Conservation (phyloP, 2,888 invertebrate genomes). For the Megastigmus dorsalis region DNA sequence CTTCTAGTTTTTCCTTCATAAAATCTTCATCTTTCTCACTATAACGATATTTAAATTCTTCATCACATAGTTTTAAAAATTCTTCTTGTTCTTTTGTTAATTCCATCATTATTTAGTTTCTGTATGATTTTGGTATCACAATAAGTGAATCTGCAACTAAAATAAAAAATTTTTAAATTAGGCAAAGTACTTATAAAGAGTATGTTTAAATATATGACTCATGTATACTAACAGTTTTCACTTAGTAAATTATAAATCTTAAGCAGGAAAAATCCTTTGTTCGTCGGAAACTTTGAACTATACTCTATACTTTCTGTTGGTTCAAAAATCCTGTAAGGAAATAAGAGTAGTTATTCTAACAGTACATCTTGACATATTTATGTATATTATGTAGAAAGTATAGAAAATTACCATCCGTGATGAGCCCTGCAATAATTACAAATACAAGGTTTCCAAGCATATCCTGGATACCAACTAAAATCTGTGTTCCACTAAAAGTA, state of each 20-base stretch:
- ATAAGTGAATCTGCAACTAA: slow-evolving; percentile 78
- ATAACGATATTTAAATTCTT: slow-evolving; percentile 79
- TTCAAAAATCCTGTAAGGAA: slow-evolving; percentile 76
- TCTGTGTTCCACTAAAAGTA: slow-evolving; percentile 76
- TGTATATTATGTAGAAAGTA: neutral
- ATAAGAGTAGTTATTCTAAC: slow-evolving; percentile 3
- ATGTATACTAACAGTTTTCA: slow-evolving; percentile 69
- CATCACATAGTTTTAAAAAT: slow-evolving; percentile 80
- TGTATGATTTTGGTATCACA: slow-evolving; percentile 77
- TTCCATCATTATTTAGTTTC: slow-evolving; percentile 54
- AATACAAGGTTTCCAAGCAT: slow-evolving; percentile 79
- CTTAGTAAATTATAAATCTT: slow-evolving; percentile 68
- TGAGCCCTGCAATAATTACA: slow-evolving; percentile 80
- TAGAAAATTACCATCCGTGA: slow-evolving; percentile 76
- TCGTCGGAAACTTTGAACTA: slow-evolving; percentile 62
- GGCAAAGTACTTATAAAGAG: slow-evolving; percentile 21
- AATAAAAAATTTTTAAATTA: slow-evolving; percentile 57
- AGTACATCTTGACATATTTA: neutral
- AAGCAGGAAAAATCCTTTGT: slow-evolving; percentile 70
- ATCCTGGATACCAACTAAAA: slow-evolving; percentile 82
- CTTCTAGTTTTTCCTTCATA: slow-evolving; percentile 74
- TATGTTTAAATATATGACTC: neutral
- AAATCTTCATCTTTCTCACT: slow-evolving; percentile 80
- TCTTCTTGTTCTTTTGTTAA: slow-evolving; percentile 75
- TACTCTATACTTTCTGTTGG: slow-evolving; percentile 68